A percentile compares a stretch with the other conserved stretches of the same genome.
phyloP scores from a whole-genome alignment of 2,888 invertebrate genomes.

The Eudemis profundana region DNA sequence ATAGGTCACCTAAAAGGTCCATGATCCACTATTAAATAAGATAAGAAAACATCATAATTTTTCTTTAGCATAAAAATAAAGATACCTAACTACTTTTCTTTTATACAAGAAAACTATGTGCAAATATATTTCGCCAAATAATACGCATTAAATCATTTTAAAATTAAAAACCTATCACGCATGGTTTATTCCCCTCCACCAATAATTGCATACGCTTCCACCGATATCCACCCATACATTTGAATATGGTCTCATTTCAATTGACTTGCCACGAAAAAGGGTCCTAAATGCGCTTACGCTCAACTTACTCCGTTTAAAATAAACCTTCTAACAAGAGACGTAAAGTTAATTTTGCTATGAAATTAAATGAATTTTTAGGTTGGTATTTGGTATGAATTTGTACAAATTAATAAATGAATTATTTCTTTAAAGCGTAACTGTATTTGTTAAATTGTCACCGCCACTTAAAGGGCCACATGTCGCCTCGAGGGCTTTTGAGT shows the following conservation, averaged over 20 bases:
- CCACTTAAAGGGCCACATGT: conserved; percentile 84
- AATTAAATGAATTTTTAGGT: conserved; percentile 8
- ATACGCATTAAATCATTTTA: conserved; percentile 42
- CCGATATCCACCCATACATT: conserved; percentile 79
- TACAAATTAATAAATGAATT: conserved; percentile 71
- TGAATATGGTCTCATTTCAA: conserved; percentile 82
- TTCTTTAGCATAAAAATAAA: too few relatives aligned
- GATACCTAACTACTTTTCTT: too few relatives aligned
- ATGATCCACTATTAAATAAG: too few relatives aligned
- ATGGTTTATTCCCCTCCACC: conserved; percentile 70
- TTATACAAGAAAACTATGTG: too few relatives aligned
- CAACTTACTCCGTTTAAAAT: conserved; percentile 44
- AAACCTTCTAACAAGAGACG: conserved; percentile 14
- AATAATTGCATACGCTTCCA: conserved; percentile 84
- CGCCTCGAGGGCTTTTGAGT: conserved; percentile 77
- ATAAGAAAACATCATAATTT: too few relatives aligned
- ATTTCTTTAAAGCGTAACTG: conserved; percentile 78
- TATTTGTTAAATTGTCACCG: conserved; percentile 84
- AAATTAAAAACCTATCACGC: conserved; percentile 78
- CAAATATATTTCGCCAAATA: not conserved
- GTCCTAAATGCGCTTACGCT: conserved; percentile 23
- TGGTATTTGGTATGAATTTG: conserved; percentile 27
- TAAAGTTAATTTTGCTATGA: conserved; percentile 52
- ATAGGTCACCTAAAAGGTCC: too few relatives aligned
- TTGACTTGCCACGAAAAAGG: conserved; percentile 65